Conservation (phyloP, 2,888 invertebrate species). For the Philereme transversata region DNA sequence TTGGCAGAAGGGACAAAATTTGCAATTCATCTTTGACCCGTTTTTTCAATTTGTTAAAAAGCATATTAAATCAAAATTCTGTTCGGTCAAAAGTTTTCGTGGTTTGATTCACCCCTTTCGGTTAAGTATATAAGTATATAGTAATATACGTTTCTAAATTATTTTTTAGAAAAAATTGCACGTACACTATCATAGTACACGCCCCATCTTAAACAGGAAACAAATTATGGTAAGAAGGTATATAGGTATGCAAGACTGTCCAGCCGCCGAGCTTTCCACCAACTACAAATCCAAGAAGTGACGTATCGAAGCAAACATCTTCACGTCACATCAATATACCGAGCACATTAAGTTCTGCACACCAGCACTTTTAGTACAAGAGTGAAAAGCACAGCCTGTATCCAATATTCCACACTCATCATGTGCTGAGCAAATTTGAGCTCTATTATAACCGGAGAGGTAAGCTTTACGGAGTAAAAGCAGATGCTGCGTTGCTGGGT, state of each 20-base stretch:
- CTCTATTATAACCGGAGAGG: constrained; percentile 10
- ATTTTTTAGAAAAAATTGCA: no score
- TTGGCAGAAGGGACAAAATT: no score
- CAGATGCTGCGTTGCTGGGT: constrained; percentile 42
- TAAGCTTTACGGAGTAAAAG: constrained; percentile 3
- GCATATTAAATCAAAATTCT: no score
- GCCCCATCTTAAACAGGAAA: no score
- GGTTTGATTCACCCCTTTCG: no score
- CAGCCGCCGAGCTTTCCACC: background rate
- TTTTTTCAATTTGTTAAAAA: no score
- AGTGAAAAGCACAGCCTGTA: constrained; percentile 13
- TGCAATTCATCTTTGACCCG: no score
- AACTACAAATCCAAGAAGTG: background rate
- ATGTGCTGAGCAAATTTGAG: constrained; percentile 6
- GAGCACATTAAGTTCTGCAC: background rate
- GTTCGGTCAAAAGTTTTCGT: no score
- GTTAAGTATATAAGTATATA: no score
- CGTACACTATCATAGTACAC: no score
- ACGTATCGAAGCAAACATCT: background rate
- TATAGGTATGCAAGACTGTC: background rate
- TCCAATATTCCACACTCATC: background rate
- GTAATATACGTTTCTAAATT: no score
- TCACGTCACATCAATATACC: background rate
- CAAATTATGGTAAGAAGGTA: no score
- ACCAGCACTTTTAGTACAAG: constrained; percentile 4